Percentiles rank a stretch among this genome's conserved stretches.
These are phyloP conservation scores for Eueremaeus valkanovi DNA, from an alignment of 2,888 invertebrate genomes.

Conservation along the genomic window DNA sequence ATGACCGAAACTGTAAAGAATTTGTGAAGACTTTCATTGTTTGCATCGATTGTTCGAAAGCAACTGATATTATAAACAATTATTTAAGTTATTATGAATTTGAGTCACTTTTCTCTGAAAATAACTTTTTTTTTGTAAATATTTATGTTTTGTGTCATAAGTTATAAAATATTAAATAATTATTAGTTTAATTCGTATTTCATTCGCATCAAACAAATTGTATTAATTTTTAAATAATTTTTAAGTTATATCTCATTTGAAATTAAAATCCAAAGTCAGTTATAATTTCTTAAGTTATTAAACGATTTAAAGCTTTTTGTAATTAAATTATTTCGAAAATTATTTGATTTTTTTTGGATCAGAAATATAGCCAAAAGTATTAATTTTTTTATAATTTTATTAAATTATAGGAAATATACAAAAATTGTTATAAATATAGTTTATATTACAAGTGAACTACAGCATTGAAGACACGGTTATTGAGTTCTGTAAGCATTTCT, in stretches of 20 bases:
- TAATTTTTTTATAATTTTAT: conserved; percentile 5
- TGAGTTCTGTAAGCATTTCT: neutral
- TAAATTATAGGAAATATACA: neutral
- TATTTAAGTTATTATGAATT: neutral
- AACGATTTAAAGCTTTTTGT: too few relatives aligned
- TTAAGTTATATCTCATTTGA: too few relatives aligned
- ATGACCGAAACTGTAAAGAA: neutral
- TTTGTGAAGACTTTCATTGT: neutral
- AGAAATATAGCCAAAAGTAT: neutral
- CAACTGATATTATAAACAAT: neutral
- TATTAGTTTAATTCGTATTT: neutral
- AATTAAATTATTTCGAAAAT: too few relatives aligned
- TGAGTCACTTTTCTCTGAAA: neutral
- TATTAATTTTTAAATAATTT: too few relatives aligned
- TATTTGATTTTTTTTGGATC: too few relatives aligned
- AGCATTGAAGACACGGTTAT: neutral
- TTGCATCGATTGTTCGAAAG: neutral
- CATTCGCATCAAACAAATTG: too few relatives aligned
- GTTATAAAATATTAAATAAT: neutral
- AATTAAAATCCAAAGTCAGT: too few relatives aligned
- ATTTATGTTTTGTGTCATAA: neutral
- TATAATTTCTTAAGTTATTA: too few relatives aligned
- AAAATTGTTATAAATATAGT: conserved; percentile 12
- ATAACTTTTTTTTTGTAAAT: neutral
- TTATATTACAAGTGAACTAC: conserved; percentile 22